phyloP scores from a whole-genome alignment of 2,797 vertebrate genomes.

The Enteromius radiatus region DNA sequence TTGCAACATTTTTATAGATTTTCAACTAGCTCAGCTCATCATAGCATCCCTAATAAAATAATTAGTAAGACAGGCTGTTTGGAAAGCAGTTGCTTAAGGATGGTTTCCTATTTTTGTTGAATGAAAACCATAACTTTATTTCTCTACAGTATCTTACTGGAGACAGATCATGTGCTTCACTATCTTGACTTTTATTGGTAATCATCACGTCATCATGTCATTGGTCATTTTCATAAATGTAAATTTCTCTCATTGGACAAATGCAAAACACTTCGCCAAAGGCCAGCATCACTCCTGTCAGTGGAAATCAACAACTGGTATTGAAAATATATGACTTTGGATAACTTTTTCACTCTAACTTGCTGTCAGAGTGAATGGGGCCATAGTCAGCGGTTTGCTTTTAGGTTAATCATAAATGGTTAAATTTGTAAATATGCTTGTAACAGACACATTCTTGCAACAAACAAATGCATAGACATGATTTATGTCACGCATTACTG shows the following conservation, averaged over 20 bases:
- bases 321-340: neutral
- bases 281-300: neutral
- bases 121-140: neutral
- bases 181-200: neutral
- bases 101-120: neutral
- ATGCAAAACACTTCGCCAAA: neutral
- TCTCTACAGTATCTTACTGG: neutral
- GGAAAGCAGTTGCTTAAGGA: too few species aligned
- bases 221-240: neutral
- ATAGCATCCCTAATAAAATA: too few species aligned
- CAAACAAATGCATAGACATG: constrained; percentile 1
- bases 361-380: neutral
- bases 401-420: neutral
- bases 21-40: too few species aligned
- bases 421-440: neutral
- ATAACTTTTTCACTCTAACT: neutral
- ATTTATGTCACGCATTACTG: neutral
- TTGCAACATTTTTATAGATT: too few species aligned
- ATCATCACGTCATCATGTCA: neutral
- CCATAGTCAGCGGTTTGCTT: neutral
- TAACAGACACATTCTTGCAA: neutral
- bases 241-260: neutral
- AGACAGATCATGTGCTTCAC: neutral
- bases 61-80: too few species aligned
- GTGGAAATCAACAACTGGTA: neutral